Evolutionary conservation across 2,888 invertebrate genomes (phyloP), one percentile per base, ranked within the genome.

Genomic region (Tetheella fluctuosa): DNA sequence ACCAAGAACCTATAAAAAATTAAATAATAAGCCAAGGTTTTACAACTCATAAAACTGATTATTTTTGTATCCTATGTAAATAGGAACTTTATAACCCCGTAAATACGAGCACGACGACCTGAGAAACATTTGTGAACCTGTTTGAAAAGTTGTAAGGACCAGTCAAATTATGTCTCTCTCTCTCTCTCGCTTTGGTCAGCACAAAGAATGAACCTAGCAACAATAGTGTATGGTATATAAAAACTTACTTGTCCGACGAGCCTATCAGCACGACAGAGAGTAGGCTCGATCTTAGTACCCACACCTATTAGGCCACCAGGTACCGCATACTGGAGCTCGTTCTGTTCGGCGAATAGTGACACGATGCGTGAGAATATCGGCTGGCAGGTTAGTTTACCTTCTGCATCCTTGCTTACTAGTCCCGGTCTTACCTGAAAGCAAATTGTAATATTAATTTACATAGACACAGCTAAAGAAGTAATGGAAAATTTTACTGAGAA

Each of bases 291-390:
- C 93, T 98, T 98, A 5, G 99, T 99, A 70, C 99, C 99, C 25
- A 99, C 99, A 84, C 99, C 99, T 81, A 99, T 99, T 58, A 99
- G 95, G n/a, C 99, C 99, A 68, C 99, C 99, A 61, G 99, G 99
- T 59, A 99, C 99, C 23, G 99, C 99, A 90, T 97, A 99, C 88
- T 99, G 98, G 61, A 99, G 94, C 87, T 98, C 99, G 91, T 99
- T 99, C 91, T 99, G 98, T 90, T 99, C 99, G 52, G 99, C 98
- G 89, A 97, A 99, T 62, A 99, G 94, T 0, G 99, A 99, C 17
- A 99, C 98, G 83, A 99, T 99, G 68, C 97, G 95, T 0, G 99
- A 99, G 91, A 98, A 98, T 79, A 99, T 99, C 15, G 99, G 99
- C 69, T 96, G 95, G 89, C 99, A 99, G 2, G 98, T 98, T 66